Evolutionary conservation across 2,113 vertebrate species (phyloP), one percentile per base, ranked within the genome.

Genomic region (Ornithorhynchus anatinus): DNA sequence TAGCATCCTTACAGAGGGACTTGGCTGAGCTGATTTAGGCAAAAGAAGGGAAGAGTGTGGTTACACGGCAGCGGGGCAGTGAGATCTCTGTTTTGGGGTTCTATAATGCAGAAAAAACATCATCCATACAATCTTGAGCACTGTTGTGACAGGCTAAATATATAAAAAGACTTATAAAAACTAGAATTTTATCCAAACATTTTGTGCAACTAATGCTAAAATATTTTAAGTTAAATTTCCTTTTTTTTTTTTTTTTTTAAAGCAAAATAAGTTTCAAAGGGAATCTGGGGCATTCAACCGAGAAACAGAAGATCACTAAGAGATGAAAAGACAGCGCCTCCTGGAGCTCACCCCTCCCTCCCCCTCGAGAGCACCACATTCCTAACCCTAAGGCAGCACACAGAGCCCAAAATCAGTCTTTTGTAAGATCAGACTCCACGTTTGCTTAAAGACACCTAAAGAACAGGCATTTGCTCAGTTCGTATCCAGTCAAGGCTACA

Each of bases 121-220:
- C 82, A 88, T 88, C 84, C 81, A 91, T 92, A 92, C 88, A 94
- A 92, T 91, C 89, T 94, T 95, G 89, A 91, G 91, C 91, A 94
- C 92, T 94, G 93, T 93, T 92, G 93, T 91, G 91, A 96, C 94
- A 95, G 90, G 93, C 93, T 94, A 93, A 94, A 93, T 95, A 96
- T 95, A 96, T 95, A 96, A 96, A 96, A 97, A 95, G 90, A 93
- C 94, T 95, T 96, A 97, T 96, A 97, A 99, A 99, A 98, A 97
- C 95, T 97, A 97, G 94, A 97, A 94, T 95, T 94, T 95, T 94
- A 95, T 95, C 94, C 93, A 95, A 94, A 95, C 91, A 90, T 92
- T 92, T 94, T 93, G 92, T 93, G 91, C 92, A 94, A 95, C 93
- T 95, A 96, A 96, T 90, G 93, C 93, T 94, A 92, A 93, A 89